phyloP scores from a whole-genome alignment of 2,113 vertebrate species.

The Dicaeum eximium region DNA sequence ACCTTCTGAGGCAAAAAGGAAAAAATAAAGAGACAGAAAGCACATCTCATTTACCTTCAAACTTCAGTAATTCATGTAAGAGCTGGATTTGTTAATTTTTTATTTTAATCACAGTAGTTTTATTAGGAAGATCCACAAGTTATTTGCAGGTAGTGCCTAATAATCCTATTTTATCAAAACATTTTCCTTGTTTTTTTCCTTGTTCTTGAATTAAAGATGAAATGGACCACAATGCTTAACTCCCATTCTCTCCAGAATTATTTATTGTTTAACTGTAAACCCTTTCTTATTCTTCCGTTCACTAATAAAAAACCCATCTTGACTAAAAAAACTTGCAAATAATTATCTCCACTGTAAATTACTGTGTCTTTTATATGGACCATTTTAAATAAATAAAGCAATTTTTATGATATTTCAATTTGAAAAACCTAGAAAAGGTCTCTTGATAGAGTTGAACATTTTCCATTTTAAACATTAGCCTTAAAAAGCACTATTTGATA shows the following conservation, averaged over 20 bases:
- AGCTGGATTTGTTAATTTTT: neutral
- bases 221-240: neutral
- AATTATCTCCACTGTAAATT: neutral
- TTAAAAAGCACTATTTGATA: neutral
- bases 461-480: neutral
- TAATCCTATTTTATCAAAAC: neutral
- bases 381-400: neutral
- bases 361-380: neutral
- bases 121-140: neutral
- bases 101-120: neutral
- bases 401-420: neutral
- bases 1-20: neutral
- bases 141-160: neutral
- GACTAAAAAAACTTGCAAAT: neutral
- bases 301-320: neutral
- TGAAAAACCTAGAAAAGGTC: neutral
- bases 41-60: neutral
- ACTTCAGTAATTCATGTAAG: neutral
- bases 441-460: neutral
- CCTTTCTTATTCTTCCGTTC: neutral
- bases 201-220: neutral
- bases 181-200: neutral
- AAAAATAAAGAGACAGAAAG: neutral
- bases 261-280: neutral
- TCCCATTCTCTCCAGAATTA: neutral